A percentile compares a stretch with the other conserved stretches of the same genome.
phyloP scores from a whole-genome alignment of 2,113 vertebrate species.

The Semnornis frantzii region DNA sequence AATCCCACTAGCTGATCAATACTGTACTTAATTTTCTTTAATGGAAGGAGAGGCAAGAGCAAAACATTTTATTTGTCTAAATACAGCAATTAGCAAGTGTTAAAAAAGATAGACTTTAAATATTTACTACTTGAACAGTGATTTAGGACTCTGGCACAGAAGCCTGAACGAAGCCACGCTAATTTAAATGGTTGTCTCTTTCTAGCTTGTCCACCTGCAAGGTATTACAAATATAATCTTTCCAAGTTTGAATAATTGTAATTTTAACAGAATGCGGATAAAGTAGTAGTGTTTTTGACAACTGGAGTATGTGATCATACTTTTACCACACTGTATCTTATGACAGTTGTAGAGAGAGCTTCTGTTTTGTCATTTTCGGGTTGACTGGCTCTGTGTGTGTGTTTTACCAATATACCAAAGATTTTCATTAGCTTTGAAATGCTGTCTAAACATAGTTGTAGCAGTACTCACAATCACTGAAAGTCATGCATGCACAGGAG shows the following conservation, averaged over 20 bases:
- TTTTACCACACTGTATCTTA: background rate
- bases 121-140: background rate
- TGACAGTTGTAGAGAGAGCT: background rate
- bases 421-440: background rate
- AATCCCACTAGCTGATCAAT: background rate
- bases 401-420: background rate
- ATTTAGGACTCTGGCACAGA: background rate
- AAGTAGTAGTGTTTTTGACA: background rate
- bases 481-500: background rate
- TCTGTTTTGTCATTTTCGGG: background rate
- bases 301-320: background rate
- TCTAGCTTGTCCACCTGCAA: background rate
- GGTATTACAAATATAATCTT: background rate
- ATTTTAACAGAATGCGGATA: background rate
- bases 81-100: background rate
- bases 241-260: background rate
- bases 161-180: background rate
- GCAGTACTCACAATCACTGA: background rate
- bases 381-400: background rate
- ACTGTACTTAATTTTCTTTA: background rate
- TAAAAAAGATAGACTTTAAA: background rate
- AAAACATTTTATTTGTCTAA: background rate
- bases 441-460: background rate
- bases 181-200: background rate
- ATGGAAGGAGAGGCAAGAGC: no score